Evolutionary conservation across 1,140 invertebrate genomes (phyloP).

Genomic region (Anastrepha ludens): DNA sequence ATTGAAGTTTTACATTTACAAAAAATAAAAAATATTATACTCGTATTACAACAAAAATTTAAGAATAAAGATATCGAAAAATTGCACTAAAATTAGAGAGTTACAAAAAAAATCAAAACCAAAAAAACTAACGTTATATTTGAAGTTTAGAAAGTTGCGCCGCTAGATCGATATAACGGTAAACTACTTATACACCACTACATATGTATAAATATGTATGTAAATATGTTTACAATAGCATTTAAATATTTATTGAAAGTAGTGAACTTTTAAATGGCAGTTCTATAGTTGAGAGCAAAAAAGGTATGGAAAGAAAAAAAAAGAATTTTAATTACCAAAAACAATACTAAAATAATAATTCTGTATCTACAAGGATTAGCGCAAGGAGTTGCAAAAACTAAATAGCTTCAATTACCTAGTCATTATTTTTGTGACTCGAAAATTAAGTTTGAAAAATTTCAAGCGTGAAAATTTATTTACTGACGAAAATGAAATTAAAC

Average conservation of each 20-base stretch:
- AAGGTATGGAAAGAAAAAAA: neutral
- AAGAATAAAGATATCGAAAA: neutral
- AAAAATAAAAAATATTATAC: neutral
- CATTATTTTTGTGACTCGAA: too few species aligned
- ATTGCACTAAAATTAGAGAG: neutral
- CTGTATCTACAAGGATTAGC: neutral
- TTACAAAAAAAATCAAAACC: neutral
- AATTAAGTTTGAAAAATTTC: too few species aligned
- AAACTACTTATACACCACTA: neutral
- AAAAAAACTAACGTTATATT: neutral
- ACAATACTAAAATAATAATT: neutral
- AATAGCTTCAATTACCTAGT: neutral
- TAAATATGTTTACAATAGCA: constrained; percentile 19
- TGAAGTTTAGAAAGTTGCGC: neutral
- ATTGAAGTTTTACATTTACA: constrained; percentile 24
- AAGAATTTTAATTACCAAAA: neutral
- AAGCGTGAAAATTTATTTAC: too few species aligned
- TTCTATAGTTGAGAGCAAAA: neutral
- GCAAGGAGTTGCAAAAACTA: neutral
- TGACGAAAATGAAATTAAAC: too few species aligned
- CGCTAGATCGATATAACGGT: neutral
- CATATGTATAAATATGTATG: neutral
- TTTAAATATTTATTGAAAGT: neutral
- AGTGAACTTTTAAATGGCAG: neutral
- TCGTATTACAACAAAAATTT: neutral